Evolutionary conservation across 2,888 invertebrate genomes (phyloP), one percentile per base, ranked within the genome.

Genomic region (Euzetes globulus): DNA sequence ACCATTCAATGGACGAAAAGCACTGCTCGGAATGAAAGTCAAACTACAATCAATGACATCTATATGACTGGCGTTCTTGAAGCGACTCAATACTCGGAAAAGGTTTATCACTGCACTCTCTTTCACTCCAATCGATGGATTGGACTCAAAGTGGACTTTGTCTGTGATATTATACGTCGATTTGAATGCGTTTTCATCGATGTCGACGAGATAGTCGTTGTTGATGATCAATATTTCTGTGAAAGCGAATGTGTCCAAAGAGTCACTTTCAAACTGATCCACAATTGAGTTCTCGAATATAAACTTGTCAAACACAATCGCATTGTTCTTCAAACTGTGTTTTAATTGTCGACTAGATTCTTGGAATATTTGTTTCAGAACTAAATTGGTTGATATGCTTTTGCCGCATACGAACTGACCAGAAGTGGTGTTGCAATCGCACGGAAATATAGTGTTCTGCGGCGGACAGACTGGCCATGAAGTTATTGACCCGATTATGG

Each of bases 331-430:
- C 52, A n/a, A 52, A n/a, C n/a, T 3, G n/a, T n/a, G 52, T 52
- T 19, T 52, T 2, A 60, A 17, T 13, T 47, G 70, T 47, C 70
- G 70, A 70, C 70, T 70, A 70, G 70, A 70, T 25, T 70, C 70
- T 70, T 70, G 70, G 17, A 70, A 70, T 70, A 70, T 70, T 47
- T 70, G 70, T 47, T 70, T 70, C 4, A 70, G 47, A 25, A 70
- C 27, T 25, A 70, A 25, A 15, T 27, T 27, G 3, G 45, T 45
- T 25, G 70, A 19, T 25, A 70, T 70, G 5, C 25, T 70, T 45
- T 70, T 70, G 22, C 70, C 70, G 27, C 70, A 70, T 2, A 19
- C 25, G 25, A 70, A 41, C 11, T 47, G 47, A 45, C 45, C 41
- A n/a, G 13, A 25, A 6, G 25, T 22, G 3, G 25, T 47, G 37